These are phyloP conservation scores for Psittacara wagleri DNA, from an alignment of 2,113 vertebrate genomes.

Conservation along the genomic window DNA sequence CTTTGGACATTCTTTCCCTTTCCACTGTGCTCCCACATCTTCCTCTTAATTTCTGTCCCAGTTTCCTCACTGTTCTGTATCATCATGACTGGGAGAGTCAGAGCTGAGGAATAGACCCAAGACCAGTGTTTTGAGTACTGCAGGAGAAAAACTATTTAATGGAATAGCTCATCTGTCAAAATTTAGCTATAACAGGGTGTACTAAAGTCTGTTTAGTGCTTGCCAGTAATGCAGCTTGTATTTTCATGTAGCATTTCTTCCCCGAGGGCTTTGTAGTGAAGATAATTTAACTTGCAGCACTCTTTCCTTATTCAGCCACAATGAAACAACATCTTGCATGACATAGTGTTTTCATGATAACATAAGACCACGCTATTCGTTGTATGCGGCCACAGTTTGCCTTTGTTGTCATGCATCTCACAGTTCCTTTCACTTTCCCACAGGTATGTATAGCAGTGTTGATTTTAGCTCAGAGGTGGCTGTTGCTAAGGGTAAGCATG, in stretches of 20 bases:
- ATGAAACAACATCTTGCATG: background rate
- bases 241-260: background rate
- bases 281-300: background rate
- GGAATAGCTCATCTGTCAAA: background rate
- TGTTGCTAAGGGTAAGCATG: background rate
- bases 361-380: accelerated
- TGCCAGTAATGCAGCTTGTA: background rate
- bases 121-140: background rate
- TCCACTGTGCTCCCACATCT: background rate
- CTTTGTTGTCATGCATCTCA: background rate
- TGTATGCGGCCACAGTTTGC: background rate
- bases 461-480: background rate
- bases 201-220: background rate
- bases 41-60: background rate
- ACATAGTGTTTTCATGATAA: background rate
- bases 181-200: background rate
- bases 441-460: background rate
- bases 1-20: background rate
- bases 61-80: background rate
- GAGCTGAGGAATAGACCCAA: background rate
- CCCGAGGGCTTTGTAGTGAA: background rate
- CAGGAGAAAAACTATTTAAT: background rate
- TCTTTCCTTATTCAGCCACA: background rate
- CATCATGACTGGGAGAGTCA: background rate
- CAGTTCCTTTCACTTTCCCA: background rate